phyloP scores from a whole-genome alignment of 2,888 invertebrate genomes.

The Gandaritis pyraliata region DNA sequence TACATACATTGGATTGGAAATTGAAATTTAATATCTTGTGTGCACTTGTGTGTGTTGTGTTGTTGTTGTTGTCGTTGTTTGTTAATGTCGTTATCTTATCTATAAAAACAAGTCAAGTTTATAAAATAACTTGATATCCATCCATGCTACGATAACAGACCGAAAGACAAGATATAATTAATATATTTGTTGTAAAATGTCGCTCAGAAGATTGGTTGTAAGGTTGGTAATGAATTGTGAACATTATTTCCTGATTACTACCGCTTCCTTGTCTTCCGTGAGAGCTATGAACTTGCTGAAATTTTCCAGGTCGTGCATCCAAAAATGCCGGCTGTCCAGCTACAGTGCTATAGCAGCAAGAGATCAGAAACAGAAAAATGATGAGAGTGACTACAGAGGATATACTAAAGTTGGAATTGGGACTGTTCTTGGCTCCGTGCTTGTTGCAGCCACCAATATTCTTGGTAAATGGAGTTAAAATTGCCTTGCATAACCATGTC shows the following conservation, averaged over 20 bases:
- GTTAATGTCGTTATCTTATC: too few relatives aligned
- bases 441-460: slow-evolving; percentile 55
- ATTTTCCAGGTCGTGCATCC: slow-evolving; percentile 51
- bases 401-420: slow-evolving; percentile 45
- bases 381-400: slow-evolving; percentile 36
- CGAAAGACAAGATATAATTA: neutral
- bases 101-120: too few relatives aligned
- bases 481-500: neutral
- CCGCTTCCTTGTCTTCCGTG: too few relatives aligned
- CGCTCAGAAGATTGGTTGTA: neutral
- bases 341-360: slow-evolving; percentile 44
- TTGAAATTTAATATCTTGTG: too few relatives aligned
- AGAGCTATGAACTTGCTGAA: too few relatives aligned
- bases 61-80: too few relatives aligned
- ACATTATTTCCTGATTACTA: too few relatives aligned
- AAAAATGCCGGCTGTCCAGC: slow-evolving; percentile 46
- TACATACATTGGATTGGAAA: too few relatives aligned
- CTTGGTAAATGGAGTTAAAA: slow-evolving; percentile 50
- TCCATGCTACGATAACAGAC: neutral
- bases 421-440: slow-evolving; percentile 59
- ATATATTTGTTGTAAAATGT: neutral
- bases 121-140: too few relatives aligned
- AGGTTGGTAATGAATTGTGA: neutral
- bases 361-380: slow-evolving; percentile 43
- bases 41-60: too few relatives aligned